These are phyloP conservation scores for Plumapathes pennacea DNA, from an alignment of 92 coral and sea anemone genomes.

Conservation along the genomic window DNA sequence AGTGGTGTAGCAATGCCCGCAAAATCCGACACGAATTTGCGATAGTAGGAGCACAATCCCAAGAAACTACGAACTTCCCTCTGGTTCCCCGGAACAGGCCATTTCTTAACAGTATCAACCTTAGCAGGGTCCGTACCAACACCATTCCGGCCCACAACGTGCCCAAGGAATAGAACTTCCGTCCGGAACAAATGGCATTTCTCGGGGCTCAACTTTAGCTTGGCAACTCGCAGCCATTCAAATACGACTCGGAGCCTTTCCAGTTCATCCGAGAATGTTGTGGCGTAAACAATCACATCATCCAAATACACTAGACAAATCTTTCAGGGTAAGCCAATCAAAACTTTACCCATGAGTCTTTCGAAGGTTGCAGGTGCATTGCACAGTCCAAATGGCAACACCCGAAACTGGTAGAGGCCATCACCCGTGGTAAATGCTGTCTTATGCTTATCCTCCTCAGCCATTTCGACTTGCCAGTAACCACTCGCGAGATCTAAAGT, in stretches of 20 bases:
- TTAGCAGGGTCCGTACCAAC: constrained; percentile 52
- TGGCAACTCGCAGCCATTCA: constrained; percentile 29
- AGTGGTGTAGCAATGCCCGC: constrained; percentile 53
- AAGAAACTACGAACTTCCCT: constrained; percentile 50
- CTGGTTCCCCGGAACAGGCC: constrained; percentile 28
- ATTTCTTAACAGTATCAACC: constrained; percentile 29
- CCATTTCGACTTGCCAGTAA: constrained; percentile 4
- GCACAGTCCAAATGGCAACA: constrained; percentile 22
- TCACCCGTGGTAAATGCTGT: constrained; percentile 31
- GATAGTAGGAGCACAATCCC: constrained; percentile 55
- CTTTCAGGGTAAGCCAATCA: constrained; percentile 17
- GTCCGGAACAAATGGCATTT: constrained; percentile 21
- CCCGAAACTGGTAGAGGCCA: constrained; percentile 24
- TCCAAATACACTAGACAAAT: constrained; percentile 14
- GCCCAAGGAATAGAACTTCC: constrained; percentile 54
- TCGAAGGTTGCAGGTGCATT: constrained; percentile 8
- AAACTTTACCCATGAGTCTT: constrained; percentile 29
- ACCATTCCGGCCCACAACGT: constrained; percentile 30
- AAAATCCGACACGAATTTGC: constrained; percentile 40
- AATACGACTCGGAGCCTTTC: constrained; percentile 34
- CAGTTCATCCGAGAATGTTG: constrained; percentile 32
- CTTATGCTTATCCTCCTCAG: constrained; percentile 9
- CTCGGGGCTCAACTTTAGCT: constrained; percentile 24
- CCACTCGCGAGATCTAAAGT: constrained; percentile 19
- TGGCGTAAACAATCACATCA: constrained; percentile 26